These are phyloP conservation scores for Calvadosia cruxmelitensis DNA, from an alignment of 30 jellyfish, hydroid and myxozoan genomes.

Conservation along the genomic window DNA sequence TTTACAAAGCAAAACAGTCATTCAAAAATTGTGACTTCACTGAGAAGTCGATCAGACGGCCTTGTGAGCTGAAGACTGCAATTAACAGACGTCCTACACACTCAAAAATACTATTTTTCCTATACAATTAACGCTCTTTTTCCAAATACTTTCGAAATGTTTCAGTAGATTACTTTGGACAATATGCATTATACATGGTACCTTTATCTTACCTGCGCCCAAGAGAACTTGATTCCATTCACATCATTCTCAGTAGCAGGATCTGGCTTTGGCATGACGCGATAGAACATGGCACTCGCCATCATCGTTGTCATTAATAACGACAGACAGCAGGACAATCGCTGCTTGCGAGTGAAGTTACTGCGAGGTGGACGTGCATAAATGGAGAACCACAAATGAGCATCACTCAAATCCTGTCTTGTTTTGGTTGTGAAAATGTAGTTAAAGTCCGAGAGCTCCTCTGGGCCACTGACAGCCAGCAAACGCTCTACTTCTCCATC, in stretches of 20 bases:
- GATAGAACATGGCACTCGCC: too few relatives aligned
- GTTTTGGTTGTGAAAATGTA: conserved; percentile 76
- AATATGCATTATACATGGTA: too few relatives aligned
- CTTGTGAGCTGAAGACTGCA: too few relatives aligned
- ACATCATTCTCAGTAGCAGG: conserved; percentile 73
- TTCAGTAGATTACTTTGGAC: too few relatives aligned
- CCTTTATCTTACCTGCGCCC: conserved; percentile 86
- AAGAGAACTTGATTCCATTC: conserved; percentile 59
- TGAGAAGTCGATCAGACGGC: too few relatives aligned
- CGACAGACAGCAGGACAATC: conserved; percentile 75
- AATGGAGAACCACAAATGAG: conserved; percentile 98
- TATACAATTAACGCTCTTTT: too few relatives aligned
- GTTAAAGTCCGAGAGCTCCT: conserved; percentile 79
- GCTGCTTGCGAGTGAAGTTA: conserved; percentile 78
- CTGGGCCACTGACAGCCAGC: conserved; percentile 76
- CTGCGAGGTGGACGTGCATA: too few relatives aligned
- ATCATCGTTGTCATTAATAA: conserved; percentile 79
- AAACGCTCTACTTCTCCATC: conserved; percentile 78
- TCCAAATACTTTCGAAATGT: too few relatives aligned
- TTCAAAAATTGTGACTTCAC: not conserved
- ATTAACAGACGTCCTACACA: too few relatives aligned
- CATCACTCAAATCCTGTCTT: conserved; percentile 64
- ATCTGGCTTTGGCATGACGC: conserved; percentile 44
- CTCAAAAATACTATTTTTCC: too few relatives aligned
- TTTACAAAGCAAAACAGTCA: not conserved